A percentile compares a stretch with the other conserved stretches of the same genome.
phyloP scores from a whole-genome alignment of 2,888 invertebrate species.

The Punctoribates punctum region DNA sequence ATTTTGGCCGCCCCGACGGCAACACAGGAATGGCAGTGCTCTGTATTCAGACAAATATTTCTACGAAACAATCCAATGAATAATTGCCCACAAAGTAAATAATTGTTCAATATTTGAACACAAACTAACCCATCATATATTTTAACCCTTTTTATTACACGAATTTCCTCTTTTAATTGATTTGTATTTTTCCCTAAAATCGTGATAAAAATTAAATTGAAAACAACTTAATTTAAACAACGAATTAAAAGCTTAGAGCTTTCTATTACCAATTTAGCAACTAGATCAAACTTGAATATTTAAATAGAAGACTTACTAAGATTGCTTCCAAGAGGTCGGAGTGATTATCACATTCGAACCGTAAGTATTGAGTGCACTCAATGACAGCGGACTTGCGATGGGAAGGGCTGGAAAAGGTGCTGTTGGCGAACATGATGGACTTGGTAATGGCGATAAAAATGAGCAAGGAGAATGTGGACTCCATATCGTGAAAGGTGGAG shows the following conservation, averaged over 20 bases:
- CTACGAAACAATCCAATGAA: not conserved
- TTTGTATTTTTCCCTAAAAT: not conserved
- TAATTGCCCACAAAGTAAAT: not conserved
- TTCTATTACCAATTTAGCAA: no score
- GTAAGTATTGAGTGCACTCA: constrained; percentile 16
- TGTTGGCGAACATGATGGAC: constrained; percentile 12
- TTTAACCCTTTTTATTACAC: constrained; percentile 3
- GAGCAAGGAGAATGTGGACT: constrained; percentile 15
- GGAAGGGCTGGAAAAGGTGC: constrained; percentile 3
- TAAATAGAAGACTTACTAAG: constrained; percentile 43
- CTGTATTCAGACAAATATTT: not conserved
- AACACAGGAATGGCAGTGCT: no score
- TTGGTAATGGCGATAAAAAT: constrained; percentile 5
- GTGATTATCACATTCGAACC: constrained; percentile 36
- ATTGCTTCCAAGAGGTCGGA: constrained; percentile 45
- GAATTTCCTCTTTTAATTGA: no score
- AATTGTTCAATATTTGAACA: no score
- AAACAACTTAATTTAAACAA: not conserved
- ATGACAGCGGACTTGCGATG: not conserved
- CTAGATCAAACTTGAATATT: no score
- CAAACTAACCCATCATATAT: no score
- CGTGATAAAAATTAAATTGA: not conserved
- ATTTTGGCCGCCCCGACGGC: no score
- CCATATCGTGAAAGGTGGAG: not conserved
- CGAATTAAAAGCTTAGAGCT: no score